Conservation (phyloP, 2,888 invertebrate species). For the Clistopyga incitator region DNA sequence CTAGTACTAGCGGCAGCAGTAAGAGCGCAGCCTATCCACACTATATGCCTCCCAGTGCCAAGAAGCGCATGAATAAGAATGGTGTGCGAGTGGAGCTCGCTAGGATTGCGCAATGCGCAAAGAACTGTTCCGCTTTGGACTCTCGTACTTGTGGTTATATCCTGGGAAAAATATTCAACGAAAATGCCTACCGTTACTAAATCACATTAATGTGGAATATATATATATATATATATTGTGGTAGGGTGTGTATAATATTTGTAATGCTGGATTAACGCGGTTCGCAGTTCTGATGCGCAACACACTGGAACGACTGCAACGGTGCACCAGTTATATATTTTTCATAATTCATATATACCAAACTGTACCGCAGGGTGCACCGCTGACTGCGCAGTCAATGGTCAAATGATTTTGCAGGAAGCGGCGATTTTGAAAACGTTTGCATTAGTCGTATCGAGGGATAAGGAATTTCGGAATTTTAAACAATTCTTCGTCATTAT, state of each 20-base stretch:
- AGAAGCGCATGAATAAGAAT: conserved; percentile 54
- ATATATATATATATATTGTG: conserved; percentile 6
- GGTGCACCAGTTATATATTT: conserved; percentile 41
- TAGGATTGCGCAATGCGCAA: conserved; percentile 50
- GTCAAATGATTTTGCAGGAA: background rate
- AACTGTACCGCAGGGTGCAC: background rate
- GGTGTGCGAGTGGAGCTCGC: background rate
- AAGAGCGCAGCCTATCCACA: background rate
- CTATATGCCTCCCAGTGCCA: conserved; percentile 26
- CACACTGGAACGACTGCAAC: conserved; percentile 39
- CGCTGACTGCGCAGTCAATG: background rate
- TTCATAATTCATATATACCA: background rate
- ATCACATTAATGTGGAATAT: conserved; percentile 41
- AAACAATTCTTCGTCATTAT: too few relatives aligned
- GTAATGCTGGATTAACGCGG: conserved; percentile 39
- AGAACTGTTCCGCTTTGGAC: conserved; percentile 44
- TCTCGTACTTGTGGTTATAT: conserved; percentile 27
- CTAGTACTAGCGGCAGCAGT: conserved; percentile 15
- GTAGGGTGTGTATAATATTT: background rate
- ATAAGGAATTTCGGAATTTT: too few relatives aligned
- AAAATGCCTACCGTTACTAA: conserved; percentile 56
- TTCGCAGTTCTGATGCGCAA: conserved; percentile 20
- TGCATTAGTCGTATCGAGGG: background rate
- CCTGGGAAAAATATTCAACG: conserved; percentile 47
- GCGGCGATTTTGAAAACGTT: background rate